Evolutionary conservation across 2,888 invertebrate genomes (phyloP).

Genomic region (Micropterix aruncella): DNA sequence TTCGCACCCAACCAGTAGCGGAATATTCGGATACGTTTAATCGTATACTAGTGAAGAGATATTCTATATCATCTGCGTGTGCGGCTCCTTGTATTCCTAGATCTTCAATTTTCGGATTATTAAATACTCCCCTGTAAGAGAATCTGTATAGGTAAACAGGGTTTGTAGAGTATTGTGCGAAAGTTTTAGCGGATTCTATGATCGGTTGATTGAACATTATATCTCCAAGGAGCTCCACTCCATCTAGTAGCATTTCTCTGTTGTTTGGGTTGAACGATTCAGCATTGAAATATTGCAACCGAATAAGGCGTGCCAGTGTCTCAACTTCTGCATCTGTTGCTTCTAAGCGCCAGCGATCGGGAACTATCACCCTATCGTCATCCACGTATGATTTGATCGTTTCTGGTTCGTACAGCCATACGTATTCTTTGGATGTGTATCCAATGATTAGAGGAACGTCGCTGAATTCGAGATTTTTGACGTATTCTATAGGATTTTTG

Average conservation of each 20-base stretch:
- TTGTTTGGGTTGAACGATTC: background rate
- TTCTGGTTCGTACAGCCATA: background rate
- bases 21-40: background rate
- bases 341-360: background rate
- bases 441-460: slow-evolving; percentile 22
- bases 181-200: background rate
- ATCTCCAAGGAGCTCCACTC: background rate
- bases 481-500: slow-evolving; percentile 19
- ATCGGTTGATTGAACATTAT: background rate
- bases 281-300: background rate
- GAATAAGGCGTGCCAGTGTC: background rate
- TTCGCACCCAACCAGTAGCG: background rate
- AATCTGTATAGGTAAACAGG: background rate
- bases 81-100: background rate
- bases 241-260: background rate
- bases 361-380: background rate
- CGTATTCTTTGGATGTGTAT: background rate
- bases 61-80: background rate
- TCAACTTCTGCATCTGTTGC: background rate
- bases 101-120: background rate
- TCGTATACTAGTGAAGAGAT: background rate
- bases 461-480: slow-evolving; percentile 17
- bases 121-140: background rate
- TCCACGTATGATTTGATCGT: background rate
- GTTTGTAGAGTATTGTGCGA: background rate